Evolutionary conservation across 2,888 invertebrate species (phyloP), one percentile per base, ranked within the genome.

Genomic region (Galeruca laticollis): DNA sequence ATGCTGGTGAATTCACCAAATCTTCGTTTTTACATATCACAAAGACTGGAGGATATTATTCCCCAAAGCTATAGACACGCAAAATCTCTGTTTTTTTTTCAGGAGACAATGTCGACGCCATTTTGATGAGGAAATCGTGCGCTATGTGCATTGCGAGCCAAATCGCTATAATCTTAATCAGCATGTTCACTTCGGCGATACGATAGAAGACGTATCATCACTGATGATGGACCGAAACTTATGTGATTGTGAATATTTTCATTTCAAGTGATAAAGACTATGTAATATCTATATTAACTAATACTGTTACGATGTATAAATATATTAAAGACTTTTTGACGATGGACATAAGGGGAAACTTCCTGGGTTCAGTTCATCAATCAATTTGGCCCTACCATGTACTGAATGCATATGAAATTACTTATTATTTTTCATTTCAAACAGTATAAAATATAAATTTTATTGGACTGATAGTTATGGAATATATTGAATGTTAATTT

Each of bases 31-130:
- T n/a, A n/a, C n/a, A n/a, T n/a, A n/a, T n/a, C n/a, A n/a, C 5
- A 26, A 5, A 26, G 26, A 5, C 26, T 26, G 26, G 5, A 26
- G 5, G 5, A 26, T 5, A 5, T 13, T 11, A 40, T 10, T 35
- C 11, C 13, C 10, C 11, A 4, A 40, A 11, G 13, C 40, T 13
- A 13, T 40, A 13, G 4, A 40, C 1, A 37, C 10, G 11, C 10
- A 11, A 37, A 15, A 15, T 9, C 2, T 2, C 9, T 68, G 72
- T 52, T 76, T 73, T 70, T 82, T 76, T 87, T 86, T 56, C 89
- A 95, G 95, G 95, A 84, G 95, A 95, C 88, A 95, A 95, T 86
- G 95, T 95, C 90, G 95, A 95, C 80, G 95, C 95, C 78, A 95
- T 95, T 81, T 90, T 94, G 79, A 91, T 94, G 84, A 90, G 94